phyloP scores from a whole-genome alignment of 2,888 invertebrate genomes.

The Bhutanitis thaidina region DNA sequence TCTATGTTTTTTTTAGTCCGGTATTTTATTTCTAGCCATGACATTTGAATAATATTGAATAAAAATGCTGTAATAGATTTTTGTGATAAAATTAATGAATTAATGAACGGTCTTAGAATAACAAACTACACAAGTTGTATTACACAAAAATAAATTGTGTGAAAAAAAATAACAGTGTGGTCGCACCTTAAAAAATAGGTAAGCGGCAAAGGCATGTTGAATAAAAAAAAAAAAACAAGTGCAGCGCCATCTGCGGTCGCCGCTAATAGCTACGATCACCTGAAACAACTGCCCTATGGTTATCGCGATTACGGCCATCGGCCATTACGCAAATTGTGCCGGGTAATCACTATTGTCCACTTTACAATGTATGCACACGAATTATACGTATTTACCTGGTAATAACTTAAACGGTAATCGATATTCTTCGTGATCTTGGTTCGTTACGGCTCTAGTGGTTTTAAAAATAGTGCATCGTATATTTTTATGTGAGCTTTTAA shows the following conservation, averaged over 20 bases:
- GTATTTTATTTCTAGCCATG: no score
- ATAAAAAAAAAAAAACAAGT: constrained; percentile 1
- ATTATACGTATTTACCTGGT: constrained; percentile 19
- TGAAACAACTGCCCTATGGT: constrained; percentile 26
- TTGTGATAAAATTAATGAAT: no score
- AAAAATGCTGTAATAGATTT: no score
- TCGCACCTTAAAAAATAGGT: no score
- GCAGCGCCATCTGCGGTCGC: background rate
- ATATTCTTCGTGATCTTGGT: constrained; percentile 7
- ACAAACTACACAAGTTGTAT: no score
- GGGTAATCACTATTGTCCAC: constrained; percentile 29
- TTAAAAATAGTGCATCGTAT: background rate
- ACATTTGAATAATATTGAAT: no score
- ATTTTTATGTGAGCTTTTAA: no score
- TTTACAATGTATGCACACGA: constrained; percentile 20
- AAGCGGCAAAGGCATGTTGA: no score
- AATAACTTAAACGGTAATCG: constrained; percentile 18
- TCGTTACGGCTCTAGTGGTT: background rate
- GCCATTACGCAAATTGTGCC: constrained; percentile 32
- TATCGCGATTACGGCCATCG: constrained; percentile 27
- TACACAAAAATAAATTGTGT: no score
- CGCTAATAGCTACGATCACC: constrained; percentile 7
- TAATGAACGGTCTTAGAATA: no score
- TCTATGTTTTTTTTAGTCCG: no score
- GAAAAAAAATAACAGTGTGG: no score